These are phyloP conservation scores for Lutjanus campechanus DNA, from an alignment of 2,797 vertebrate species.

Conservation along the genomic window DNA sequence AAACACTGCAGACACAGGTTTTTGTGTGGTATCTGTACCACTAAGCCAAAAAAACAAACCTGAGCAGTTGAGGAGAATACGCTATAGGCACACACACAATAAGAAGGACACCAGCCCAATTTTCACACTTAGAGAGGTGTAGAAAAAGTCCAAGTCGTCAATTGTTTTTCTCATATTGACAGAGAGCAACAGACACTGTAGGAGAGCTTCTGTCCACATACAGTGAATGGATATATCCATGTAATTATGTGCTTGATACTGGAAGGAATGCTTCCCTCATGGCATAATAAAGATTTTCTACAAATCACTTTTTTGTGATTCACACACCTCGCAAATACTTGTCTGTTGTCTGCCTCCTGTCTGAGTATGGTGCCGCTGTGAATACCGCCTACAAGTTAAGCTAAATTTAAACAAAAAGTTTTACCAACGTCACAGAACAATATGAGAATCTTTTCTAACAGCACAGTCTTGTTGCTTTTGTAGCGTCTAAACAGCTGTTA, in stretches of 20 bases:
- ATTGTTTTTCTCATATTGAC: background rate
- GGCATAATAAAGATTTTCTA: background rate
- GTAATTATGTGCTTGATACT: background rate
- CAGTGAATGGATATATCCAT: background rate
- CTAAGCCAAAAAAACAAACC: background rate
- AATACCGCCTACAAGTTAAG: background rate
- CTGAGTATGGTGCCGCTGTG: background rate
- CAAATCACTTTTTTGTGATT: background rate
- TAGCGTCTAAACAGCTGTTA: constrained; percentile 7
- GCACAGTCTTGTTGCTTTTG: background rate
- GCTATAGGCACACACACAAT: background rate
- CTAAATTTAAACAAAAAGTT: background rate
- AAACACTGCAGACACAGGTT: constrained; percentile 8
- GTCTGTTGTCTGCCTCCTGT: background rate
- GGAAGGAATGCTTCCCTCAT: background rate
- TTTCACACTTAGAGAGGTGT: background rate
- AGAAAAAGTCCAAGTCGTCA: background rate
- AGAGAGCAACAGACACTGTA: background rate
- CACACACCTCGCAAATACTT: background rate
- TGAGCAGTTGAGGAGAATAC: background rate
- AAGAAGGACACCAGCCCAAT: background rate
- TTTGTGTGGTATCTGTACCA: background rate
- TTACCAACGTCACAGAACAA: constrained; percentile 1
- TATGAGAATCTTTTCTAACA: background rate
- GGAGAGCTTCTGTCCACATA: background rate